Base-by-base conservation (phyloP, 2,113 vertebrate species). In the Mus spicilegus region DNA sequence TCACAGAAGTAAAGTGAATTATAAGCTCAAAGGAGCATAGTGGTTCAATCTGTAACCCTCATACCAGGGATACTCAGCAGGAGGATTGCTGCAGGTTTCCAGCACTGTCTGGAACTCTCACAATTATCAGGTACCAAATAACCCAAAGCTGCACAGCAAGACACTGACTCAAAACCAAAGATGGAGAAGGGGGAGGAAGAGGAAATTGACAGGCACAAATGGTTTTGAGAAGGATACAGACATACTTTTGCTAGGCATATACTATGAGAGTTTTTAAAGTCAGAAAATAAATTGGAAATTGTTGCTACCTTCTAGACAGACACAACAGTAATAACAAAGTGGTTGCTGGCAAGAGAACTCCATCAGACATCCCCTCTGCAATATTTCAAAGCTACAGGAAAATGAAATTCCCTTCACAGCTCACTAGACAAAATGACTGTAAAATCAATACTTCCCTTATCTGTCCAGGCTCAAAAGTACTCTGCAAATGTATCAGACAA, bases 271-370 rank as follows among this genome's bases (percentile, higher is more conserved):
- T 82, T 85, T 51, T 46, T 28, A 90, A 95, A 51, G 7, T 76
- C 19, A 30, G 67, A 70, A 88, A 89, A 39, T 20, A 92, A 87
- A 87, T 87, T 46, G 84, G 30, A 95, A 89, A 90, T 63, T 46
- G 14, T 46, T 86, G 7, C 20, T 49, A 67, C 10, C n/a, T 85
- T 84, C 36, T 75, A 77, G 46, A 84, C 24, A 76, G 76, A 92
- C 67, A 49, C 1, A 9, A 42, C 30, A 73, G 24, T n/a, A 75
- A 73, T 39, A 87, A 17, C 63, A 49, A 90, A 87, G 24, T 87
- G 20, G 11, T 56, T 49, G 2, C 30, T 5, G 19, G 72, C 36
- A 30, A 88, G 5, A 87, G 63, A 14, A 82, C 28, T 20, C 26
- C 67, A 30, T 65, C 36, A 46, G 54, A 88, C 42, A 65, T 65